Evolutionary conservation across 1,140 invertebrate species (phyloP).

Genomic region (Sarcophaga peregrina): DNA sequence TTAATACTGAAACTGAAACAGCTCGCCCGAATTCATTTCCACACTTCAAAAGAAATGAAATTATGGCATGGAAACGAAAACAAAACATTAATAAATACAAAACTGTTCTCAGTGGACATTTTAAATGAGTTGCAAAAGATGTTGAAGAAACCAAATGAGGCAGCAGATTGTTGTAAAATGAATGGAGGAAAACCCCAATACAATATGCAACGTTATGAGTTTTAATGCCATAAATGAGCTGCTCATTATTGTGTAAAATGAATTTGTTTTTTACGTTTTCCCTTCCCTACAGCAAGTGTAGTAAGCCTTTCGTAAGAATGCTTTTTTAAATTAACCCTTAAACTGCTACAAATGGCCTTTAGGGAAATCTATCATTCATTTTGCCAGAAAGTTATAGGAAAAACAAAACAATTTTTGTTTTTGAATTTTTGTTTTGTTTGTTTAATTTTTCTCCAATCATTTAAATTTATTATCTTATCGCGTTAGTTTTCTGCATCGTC

Average conservation of each 20-base stretch:
- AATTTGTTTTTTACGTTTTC: background rate
- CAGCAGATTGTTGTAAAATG: background rate
- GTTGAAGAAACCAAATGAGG: background rate
- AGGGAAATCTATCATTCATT: background rate
- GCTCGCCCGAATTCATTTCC: background rate
- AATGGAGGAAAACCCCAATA: background rate
- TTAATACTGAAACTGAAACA: background rate
- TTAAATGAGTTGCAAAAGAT: background rate
- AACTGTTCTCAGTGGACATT: constrained; percentile 19
- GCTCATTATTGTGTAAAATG: constrained; percentile 4
- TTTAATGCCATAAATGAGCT: constrained; percentile 15
- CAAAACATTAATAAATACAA: background rate
- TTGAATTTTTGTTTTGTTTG: background rate
- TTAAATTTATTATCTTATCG: too few relatives aligned
- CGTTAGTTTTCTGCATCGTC: too few relatives aligned
- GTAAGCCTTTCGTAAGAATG: background rate
- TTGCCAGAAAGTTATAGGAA: background rate
- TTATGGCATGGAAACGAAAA: background rate
- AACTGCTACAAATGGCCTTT: background rate
- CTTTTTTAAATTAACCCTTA: background rate
- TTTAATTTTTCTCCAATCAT: too few relatives aligned
- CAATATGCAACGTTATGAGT: background rate
- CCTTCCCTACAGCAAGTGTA: background rate
- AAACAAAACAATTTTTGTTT: background rate
- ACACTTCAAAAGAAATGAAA: background rate